These are phyloP conservation scores for Sciurus vulgaris DNA, from an alignment of 2,797 vertebrate species.

Conservation along the genomic window DNA sequence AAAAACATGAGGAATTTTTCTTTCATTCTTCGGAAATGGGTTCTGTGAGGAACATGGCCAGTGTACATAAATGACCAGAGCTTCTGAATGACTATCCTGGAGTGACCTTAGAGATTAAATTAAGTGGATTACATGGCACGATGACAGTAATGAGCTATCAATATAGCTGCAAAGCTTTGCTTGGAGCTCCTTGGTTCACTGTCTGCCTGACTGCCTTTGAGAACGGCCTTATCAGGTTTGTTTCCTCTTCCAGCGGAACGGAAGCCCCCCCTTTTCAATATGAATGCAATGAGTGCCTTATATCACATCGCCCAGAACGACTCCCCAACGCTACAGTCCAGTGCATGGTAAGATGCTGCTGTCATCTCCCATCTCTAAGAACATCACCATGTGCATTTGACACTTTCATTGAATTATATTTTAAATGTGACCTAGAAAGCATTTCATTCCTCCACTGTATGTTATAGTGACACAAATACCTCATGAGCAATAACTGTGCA, in stretches of 20 bases:
- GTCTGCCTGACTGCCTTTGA: conserved; percentile 72
- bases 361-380: conserved; percentile 42
- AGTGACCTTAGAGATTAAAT: conserved; percentile 77
- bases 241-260: conserved; percentile 93
- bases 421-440: conserved; percentile 65
- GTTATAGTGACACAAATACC: background rate
- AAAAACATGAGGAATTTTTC: background rate
- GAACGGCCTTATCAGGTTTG: conserved; percentile 70
- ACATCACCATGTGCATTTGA: background rate
- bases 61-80: conserved; percentile 46
- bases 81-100: conserved; percentile 69
- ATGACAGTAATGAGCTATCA: conserved; percentile 67
- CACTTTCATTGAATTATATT: background rate
- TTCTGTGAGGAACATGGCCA: conserved; percentile 26
- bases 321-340: conserved; percentile 97
- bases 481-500: background rate
- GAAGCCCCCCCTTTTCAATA: conserved; percentile 99
- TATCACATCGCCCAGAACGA: conserved; percentile 99
- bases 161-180: conserved; percentile 65
- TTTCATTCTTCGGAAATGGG: background rate
- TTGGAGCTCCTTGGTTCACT: conserved; percentile 68
- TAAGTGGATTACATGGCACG: conserved; percentile 76
- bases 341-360: conserved; percentile 94
- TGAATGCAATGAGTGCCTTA: conserved; percentile 99
- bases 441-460: conserved; percentile 32